Conservation (phyloP, 1,140 invertebrate species). For the Teleogryllus occipitalis region DNA sequence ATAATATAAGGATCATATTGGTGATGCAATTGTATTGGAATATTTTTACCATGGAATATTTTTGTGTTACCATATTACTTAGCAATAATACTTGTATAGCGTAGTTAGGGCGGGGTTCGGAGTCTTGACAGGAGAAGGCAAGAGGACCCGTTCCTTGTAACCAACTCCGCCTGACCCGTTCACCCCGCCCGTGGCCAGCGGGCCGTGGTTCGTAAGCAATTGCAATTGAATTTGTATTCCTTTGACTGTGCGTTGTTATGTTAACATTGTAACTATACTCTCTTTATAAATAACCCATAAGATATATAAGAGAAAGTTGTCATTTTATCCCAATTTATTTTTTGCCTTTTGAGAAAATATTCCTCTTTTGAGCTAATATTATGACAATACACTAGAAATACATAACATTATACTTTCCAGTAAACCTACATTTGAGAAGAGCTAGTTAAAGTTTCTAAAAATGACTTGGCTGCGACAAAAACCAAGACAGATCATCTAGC, state of each 20-base stretch:
- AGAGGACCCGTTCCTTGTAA: too few relatives aligned
- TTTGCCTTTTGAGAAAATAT: too few relatives aligned
- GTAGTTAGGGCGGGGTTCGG: background rate
- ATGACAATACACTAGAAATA: too few relatives aligned
- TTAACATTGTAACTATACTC: background rate
- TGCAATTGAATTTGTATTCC: background rate
- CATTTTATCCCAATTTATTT: too few relatives aligned
- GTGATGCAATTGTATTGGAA: slow-evolving; percentile 1
- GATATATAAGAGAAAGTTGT: background rate
- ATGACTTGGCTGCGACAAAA: too few relatives aligned
- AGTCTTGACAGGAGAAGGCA: background rate
- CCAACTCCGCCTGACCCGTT: background rate
- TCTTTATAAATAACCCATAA: background rate
- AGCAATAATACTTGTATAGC: slow-evolving; percentile 1
- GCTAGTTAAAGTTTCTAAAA: too few relatives aligned
- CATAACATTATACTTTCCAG: too few relatives aligned
- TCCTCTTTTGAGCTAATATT: too few relatives aligned
- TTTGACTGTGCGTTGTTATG: background rate
- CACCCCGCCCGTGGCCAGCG: too few relatives aligned
- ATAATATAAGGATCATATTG: background rate
- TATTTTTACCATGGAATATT: slow-evolving; percentile 2
- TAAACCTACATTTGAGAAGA: too few relatives aligned
- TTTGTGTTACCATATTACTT: slow-evolving; percentile 5
- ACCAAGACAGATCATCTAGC: too few relatives aligned
- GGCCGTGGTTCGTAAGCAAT: background rate